Conservation (phyloP, 2,797 vertebrate genomes). For the Epinephelus malabaricus region DNA sequence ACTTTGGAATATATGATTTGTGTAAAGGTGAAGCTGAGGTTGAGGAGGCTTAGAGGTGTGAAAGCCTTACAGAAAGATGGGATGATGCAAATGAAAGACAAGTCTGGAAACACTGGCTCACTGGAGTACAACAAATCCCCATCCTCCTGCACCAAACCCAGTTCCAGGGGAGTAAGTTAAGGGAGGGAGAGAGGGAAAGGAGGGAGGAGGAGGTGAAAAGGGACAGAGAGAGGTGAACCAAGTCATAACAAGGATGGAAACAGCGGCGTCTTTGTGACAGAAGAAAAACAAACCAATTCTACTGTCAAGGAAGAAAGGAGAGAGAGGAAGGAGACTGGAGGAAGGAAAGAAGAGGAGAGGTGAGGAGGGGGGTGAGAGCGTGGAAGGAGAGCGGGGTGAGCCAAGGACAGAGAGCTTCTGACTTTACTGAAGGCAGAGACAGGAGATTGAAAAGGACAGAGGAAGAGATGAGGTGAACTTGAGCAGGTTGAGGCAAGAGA, state of each 20-base stretch:
- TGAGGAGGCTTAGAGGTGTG: constrained; percentile 19
- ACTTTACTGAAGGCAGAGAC: neutral
- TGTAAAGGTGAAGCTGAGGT: constrained; percentile 10
- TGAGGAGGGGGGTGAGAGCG: neutral
- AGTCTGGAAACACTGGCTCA: constrained; percentile 50
- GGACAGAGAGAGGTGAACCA: constrained; percentile 1
- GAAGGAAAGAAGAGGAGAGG: neutral
- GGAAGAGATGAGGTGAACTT: neutral
- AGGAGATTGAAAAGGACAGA: neutral
- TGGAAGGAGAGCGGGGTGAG: constrained; percentile 1
- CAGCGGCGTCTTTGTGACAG: constrained; percentile 42
- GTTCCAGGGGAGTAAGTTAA: constrained; percentile 15
- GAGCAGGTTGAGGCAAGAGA: neutral
- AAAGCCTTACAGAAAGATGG: constrained; percentile 18
- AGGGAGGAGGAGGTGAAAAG: constrained; percentile 1
- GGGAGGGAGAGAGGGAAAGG: neutral
- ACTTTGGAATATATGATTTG: too few species aligned
- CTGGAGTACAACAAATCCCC: neutral
- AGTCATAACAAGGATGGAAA: constrained; percentile 43
- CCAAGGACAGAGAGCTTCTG: constrained; percentile 10
- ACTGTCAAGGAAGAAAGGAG: constrained; percentile 15
- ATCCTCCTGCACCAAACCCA: constrained; percentile 32
- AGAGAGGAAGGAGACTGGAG: neutral
- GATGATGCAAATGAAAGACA: constrained; percentile 41
- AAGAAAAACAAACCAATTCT: neutral